Base-by-base conservation (phyloP, 1,140 invertebrate genomes). In the Drosophila gunungcola region DNA sequence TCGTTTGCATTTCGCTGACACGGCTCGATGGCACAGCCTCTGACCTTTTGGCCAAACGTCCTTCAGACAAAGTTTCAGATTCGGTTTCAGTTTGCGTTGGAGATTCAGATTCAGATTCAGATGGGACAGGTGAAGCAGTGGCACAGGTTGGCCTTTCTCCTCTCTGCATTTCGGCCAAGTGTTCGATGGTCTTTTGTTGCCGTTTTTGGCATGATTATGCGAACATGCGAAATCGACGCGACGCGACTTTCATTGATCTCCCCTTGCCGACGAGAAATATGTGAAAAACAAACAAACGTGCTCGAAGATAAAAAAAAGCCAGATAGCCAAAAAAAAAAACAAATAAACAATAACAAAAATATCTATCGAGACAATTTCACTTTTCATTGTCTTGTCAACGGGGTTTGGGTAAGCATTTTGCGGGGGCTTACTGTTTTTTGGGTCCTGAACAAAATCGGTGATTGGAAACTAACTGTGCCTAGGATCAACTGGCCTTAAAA, bases 161-260 rank as follows among this genome's bases (percentile, higher is more conserved):
- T 73, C 48, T 62, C 51, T 60, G 67, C 82, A 72, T 82, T 57
- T 51, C 9, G 48, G 48, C 48, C 48, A 51, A 51, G 48, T 51
- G 48, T 34, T 69, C 13, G 65, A 25, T 70, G 64, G 67, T 13
- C 67, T 70, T 70, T 70, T 70, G 60, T 65, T 56, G 83, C 78
- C 78, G 45, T 81, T 81, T 86, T 85, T 82, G 78, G 82, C 74
- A 78, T 82, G 82, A 86, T 85, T 85, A 86, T 85, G 81, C 82
- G 78, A 85, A 80, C 82, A 86, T 67, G 75, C 78, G 68, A 78
- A 81, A 73, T 83, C 77, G 80, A 38, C 65, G 54, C 53, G 45
- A 48, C 61, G 43, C 48, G 57, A 83, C 76, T 83, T 81, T 83
- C 78, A 74, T 78, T 78, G 80, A 81, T 83, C 80, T 73, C 41